Percentiles rank a stretch among this genome's conserved stretches.
Conservation (phyloP, 2,888 invertebrate species). For the Eupithecia exiguata region DNA sequence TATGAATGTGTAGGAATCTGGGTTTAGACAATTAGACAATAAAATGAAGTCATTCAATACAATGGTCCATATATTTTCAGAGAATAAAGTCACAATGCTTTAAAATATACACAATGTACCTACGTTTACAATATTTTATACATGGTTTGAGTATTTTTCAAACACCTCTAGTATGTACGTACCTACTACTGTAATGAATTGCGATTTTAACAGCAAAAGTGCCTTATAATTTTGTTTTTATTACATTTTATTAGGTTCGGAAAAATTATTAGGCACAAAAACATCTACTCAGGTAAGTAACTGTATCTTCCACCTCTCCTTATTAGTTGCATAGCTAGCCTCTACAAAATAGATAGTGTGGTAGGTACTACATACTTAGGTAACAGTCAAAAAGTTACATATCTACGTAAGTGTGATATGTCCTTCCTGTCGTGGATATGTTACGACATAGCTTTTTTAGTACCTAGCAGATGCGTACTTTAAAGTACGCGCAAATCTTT, state of each 20-base stretch:
- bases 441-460: too few species aligned
- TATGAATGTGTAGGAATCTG: not conserved
- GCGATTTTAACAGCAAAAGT: not conserved
- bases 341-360: not conserved
- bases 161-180: conserved; percentile 7
- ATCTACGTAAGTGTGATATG: too few species aligned
- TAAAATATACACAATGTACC: conserved; percentile 53
- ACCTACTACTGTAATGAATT: not conserved
- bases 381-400: too few species aligned
- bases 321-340: not conserved
- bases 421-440: too few species aligned
- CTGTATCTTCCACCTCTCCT: too few species aligned
- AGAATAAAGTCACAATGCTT: conserved; percentile 80
- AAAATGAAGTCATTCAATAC: conserved; percentile 54
- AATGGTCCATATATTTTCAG: conserved; percentile 81
- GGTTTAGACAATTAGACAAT: not conserved
- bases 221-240: not conserved
- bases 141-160: conserved; percentile 63
- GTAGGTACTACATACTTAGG: too few species aligned
- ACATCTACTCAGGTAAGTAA: not conserved
- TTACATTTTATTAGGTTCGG: not conserved
- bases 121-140: conserved; percentile 54
- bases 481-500: too few species aligned
- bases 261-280: not conserved
- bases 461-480: too few species aligned